Base-by-base conservation (phyloP, 2,888 invertebrate genomes). In the Rotaria macrura region DNA sequence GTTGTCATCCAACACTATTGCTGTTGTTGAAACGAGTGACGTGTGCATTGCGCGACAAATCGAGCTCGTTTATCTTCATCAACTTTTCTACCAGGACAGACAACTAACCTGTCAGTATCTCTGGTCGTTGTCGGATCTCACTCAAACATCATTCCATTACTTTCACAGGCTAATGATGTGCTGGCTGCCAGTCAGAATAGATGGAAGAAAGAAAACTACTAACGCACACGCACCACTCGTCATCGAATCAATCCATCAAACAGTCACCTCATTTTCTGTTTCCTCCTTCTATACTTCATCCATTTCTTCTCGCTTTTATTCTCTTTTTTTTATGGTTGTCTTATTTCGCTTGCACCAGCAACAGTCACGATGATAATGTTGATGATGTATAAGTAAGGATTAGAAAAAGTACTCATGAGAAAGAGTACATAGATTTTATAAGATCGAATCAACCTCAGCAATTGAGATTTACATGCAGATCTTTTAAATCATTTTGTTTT, bases 171-270 rank as follows among this genome's bases (percentile, higher is more conserved):
- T 52, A 52, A 52, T 52, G 52, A 52, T 52, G 52, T 52, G 52
- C 23, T 52, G 52, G 52, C 52, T 52, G 52, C 52, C 52, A 52
- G 52, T 52, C 52, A 34, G 65, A 65, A 65, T 65, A 34, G 65
- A 65, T 65, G 65, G 65, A 65, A 65, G 29, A 65, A 52, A 52
- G 52, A 52, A 52, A 52, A 52, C 52, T 52, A 52, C 52, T 52
- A 52, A 52, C 52, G 23, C 52, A 52, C 52, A 52, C 23, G 52
- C 52, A 52, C 52, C 23, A 52, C 52, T 65, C 65, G n/a, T 65
- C 65, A 65, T 65, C 65, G 65, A 65, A 65, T 65, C 65, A 65
- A 65, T 65, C 65, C 65, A 65, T 65, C 65, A 65, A 65, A 65
- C 23, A 65, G 52, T 52, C 52, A 52, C 52, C 52, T 52, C 52